Evolutionary conservation across 2,888 invertebrate genomes (phyloP).

Genomic region (Xestia c-nigrum): DNA sequence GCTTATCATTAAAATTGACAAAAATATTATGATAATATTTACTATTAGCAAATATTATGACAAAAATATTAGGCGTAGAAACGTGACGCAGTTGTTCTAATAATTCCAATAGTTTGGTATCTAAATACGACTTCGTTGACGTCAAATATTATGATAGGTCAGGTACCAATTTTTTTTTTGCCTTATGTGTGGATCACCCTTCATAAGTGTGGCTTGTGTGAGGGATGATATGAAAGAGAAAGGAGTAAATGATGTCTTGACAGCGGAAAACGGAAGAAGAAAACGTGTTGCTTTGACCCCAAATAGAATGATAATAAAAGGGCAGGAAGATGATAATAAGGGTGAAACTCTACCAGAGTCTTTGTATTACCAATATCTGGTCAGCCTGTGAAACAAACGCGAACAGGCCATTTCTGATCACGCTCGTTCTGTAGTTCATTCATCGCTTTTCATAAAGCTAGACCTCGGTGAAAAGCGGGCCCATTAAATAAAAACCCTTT

Average conservation of each 20-base stretch:
- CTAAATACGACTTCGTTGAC: background rate
- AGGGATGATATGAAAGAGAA: too few relatives aligned
- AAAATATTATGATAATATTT: constrained; percentile 5
- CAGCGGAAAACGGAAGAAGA: too few relatives aligned
- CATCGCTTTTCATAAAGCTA: background rate
- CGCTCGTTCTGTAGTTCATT: background rate
- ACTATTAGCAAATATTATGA: constrained; percentile 15
- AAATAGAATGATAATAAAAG: too few relatives aligned
- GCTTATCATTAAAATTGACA: constrained; percentile 12
- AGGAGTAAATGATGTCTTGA: too few relatives aligned
- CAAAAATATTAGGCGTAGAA: background rate
- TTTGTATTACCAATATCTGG: background rate
- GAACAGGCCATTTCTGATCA: background rate
- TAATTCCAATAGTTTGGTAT: constrained; percentile 12
- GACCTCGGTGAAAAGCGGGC: background rate
- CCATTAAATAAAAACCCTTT: background rate
- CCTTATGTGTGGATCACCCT: too few relatives aligned
- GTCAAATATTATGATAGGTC: background rate
- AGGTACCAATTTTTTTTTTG: background rate
- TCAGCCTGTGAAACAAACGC: background rate
- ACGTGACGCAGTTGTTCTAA: background rate
- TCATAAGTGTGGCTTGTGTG: too few relatives aligned
- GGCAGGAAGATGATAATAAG: background rate
- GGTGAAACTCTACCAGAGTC: background rate
- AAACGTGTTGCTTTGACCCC: too few relatives aligned